Base-by-base conservation (phyloP, 1,140 invertebrate genomes). In the Diachasma alloeum region DNA sequence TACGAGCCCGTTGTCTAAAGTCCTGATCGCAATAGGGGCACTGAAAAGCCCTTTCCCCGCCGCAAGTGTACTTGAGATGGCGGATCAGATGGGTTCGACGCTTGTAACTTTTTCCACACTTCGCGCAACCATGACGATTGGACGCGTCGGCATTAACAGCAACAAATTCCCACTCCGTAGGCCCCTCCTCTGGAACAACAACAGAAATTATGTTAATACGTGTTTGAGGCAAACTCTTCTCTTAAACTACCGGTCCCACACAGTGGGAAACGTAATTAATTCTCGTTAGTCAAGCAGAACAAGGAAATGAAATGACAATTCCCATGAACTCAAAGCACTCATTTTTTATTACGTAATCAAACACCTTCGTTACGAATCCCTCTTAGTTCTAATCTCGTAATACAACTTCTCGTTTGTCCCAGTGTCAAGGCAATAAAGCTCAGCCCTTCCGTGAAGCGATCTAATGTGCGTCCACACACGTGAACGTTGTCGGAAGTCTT, bases 91-190 rank as follows among this genome's bases (percentile, higher is more conserved):
- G 87, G 0, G 85, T 86, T 79, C 85, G 87, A 71, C 86, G 86
- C 15, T 84, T 83, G 72, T 86, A 88, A 44, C 84, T 81, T 37
- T 90, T 85, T 8, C 85, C 85, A 70, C 91, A 92, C 15, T 82
- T 85, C 5, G 87, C 74, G 74, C 91, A 91, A 4, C 9, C 39
- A 11, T 42, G 39, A 42, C 39, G 39, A 42, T 42, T 42, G 1
- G 1, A 4, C 1, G 31, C 31, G 31, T 42, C 39, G 9, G 39
- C 1, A 10, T 42, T 13, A 10, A 42, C 39, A 4, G 39, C 39
- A 42, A 42, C 10, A 42, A 42, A 42, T 11, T 42, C 39, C 39
- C 4, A 4, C 39, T 42, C 9, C 39, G 4, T 1, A 10, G 1
- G 9, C 3, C 3, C 9, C 10, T 42, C 39, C 4, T 11, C 39